Conservation (phyloP, 2,113 vertebrate species). For the Sceloporus tristichus region DNA sequence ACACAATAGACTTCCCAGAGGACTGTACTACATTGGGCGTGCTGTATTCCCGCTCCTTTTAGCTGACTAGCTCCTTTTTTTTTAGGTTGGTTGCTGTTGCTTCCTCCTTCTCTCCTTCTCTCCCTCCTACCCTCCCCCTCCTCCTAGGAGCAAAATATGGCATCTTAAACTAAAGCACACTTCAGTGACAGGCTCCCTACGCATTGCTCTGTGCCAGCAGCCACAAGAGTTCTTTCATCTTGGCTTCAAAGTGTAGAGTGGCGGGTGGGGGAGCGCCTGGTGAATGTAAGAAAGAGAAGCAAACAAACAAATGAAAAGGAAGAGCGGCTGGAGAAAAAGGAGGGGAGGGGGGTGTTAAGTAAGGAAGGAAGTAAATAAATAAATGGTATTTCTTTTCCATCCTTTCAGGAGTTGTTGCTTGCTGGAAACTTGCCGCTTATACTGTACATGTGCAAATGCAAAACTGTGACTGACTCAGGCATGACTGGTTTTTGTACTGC, state of each 20-base stretch:
- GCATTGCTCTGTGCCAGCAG: slow-evolving; percentile 77
- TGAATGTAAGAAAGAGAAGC: slow-evolving; percentile 77
- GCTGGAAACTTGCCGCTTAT: slow-evolving; percentile 52
- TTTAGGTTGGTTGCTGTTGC: slow-evolving; percentile 31
- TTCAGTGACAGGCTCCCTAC: slow-evolving; percentile 70
- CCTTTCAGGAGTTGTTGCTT: slow-evolving; percentile 61
- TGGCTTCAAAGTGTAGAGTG: slow-evolving; percentile 79
- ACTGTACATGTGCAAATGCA: slow-evolving; percentile 44
- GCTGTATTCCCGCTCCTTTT: slow-evolving; percentile 52
- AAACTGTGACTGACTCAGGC: background rate
- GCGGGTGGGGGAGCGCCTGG: slow-evolving; percentile 69
- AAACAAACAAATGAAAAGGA: slow-evolving; percentile 78
- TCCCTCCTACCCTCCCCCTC: slow-evolving; percentile 42
- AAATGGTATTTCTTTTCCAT: slow-evolving; percentile 34
- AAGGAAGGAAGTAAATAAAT: background rate
- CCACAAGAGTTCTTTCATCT: slow-evolving; percentile 83
- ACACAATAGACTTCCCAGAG: slow-evolving; percentile 70
- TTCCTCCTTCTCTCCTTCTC: slow-evolving; percentile 39
- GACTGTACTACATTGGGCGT: slow-evolving; percentile 69
- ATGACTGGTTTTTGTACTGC: background rate
- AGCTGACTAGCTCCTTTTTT: slow-evolving; percentile 73
- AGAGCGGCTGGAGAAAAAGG: slow-evolving; percentile 60
- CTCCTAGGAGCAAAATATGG: slow-evolving; percentile 63
- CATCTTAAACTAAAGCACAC: slow-evolving; percentile 87
- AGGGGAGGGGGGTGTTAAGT: slow-evolving; percentile 43